Evolutionary conservation across 2,797 vertebrate genomes (phyloP).

Genomic region (Picus viridis): DNA sequence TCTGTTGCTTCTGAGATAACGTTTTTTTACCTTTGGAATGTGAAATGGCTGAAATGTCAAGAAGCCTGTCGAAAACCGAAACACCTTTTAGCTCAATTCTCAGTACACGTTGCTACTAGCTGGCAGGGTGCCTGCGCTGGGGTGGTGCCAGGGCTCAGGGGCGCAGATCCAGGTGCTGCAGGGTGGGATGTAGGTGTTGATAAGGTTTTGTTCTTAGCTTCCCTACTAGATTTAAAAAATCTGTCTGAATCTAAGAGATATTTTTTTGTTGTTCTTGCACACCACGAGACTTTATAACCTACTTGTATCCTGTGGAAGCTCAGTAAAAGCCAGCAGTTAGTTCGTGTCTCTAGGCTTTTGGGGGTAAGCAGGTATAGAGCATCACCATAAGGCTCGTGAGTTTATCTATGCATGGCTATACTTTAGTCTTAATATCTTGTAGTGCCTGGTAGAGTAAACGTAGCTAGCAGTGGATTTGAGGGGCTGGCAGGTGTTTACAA

Average conservation of each 20-base stretch:
- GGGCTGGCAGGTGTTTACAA: conserved; percentile 74
- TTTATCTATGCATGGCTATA: conserved; percentile 84
- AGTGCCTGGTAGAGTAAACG: conserved; percentile 74
- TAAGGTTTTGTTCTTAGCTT: conserved; percentile 11
- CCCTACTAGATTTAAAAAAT: conserved; percentile 42
- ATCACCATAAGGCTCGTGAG: conserved; percentile 65
- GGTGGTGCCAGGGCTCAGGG: not conserved
- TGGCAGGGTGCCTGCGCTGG: not conserved
- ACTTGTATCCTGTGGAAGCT: conserved; percentile 49
- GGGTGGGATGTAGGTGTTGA: not conserved
- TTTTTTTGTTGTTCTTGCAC: conserved; percentile 62
- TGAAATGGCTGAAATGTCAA: not conserved
- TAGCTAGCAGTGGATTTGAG: conserved; percentile 60
- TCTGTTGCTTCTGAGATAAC: not conserved
- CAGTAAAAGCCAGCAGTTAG: conserved; percentile 67
- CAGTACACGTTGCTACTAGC: not conserved
- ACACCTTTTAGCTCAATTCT: not conserved
- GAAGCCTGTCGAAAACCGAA: not conserved
- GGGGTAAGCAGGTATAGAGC: conserved; percentile 58
- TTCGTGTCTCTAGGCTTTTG: conserved; percentile 62
- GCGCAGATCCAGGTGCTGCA: conserved; percentile 51
- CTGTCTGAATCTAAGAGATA: conserved; percentile 30
- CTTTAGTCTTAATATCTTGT: conserved; percentile 72
- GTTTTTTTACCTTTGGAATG: conserved; percentile 44
- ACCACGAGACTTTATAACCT: conserved; percentile 65